Evolutionary conservation across 2,113 vertebrate genomes (phyloP), one percentile per base, ranked within the genome.

Genomic region (Pseudolaguvia tuberculata): DNA sequence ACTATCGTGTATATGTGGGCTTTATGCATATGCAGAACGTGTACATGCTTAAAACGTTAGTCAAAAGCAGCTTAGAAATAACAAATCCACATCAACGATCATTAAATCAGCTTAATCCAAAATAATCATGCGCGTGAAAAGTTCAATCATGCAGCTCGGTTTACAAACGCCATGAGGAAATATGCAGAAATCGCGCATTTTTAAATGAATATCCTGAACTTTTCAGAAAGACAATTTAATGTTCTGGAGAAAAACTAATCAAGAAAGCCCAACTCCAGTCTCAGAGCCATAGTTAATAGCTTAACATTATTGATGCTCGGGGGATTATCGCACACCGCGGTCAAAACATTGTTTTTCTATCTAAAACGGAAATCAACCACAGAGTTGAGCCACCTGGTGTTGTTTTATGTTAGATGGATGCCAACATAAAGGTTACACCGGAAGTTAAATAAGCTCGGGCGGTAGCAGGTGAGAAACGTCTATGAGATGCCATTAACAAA

Each of bases 221-320:
- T 23, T 13, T 62, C 18, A 15, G 15, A 11, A 35, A 8, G 8
- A 35, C 17, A 35, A 59, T 61, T 9, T 31, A 35, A 12, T 17
- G 25, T 51, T 17, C 10, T 4, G 10, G 10, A 42, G 18, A 1
- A 2, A 0, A 8, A 2, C 10, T 13, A 53, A 45, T 47, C 11
- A 11, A 29, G 45, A 39, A 72, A 76, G 74, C 74, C 65, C 65
- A 76, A 76, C 74, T 70, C 65, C 45, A 69, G 66, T 70, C 57
- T 52, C 47, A 70, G 6, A 70, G 39, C 72, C 57, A 62, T 53
- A 58, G 25, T 45, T 56, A 31, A 21, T 2, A 20, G 10, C 15
- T 53, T 52, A 11, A 3, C 18, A 18, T 11, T 5, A 52, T 31
- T 50, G 6, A 67, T 17, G 21, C 2, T 18, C 17, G 9, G 18